Conservation (phyloP, 2,797 vertebrate species). For the Pampus argenteus region DNA sequence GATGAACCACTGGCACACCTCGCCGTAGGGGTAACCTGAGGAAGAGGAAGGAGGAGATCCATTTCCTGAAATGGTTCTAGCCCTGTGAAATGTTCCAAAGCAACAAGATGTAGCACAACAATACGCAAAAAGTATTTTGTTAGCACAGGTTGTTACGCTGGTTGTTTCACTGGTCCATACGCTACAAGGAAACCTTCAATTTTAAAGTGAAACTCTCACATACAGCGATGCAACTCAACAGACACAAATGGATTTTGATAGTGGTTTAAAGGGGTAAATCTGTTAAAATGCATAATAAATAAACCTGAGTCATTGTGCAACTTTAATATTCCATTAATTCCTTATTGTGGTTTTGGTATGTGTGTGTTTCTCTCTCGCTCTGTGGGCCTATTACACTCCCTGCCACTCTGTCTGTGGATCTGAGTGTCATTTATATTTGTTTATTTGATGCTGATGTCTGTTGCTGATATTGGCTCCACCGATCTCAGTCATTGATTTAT, state of each 20-base stretch:
- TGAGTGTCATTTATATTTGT: background rate
- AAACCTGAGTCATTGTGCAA: background rate
- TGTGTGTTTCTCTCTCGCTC: background rate
- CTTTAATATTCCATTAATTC: background rate
- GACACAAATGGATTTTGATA: too few relatives aligned
- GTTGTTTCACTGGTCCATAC: background rate
- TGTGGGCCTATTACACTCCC: background rate
- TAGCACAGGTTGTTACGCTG: too few relatives aligned
- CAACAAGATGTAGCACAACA: background rate
- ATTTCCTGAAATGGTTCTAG: background rate
- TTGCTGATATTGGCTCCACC: background rate
- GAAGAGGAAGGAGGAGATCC: slow-evolving; percentile 1
- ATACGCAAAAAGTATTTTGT: background rate
- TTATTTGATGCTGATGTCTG: background rate
- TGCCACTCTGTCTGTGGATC: background rate
- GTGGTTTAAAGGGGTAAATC: background rate
- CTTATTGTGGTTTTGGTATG: background rate
- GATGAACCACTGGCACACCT: slow-evolving; percentile 99
- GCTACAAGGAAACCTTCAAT: background rate
- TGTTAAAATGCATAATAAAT: background rate
- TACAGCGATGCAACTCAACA: background rate
- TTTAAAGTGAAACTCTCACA: background rate
- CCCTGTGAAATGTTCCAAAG: background rate
- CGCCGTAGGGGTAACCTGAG: slow-evolving; percentile 95
- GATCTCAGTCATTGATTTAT: background rate